phyloP scores from a whole-genome alignment of 2,113 vertebrate genomes.

The Willisornis vidua region DNA sequence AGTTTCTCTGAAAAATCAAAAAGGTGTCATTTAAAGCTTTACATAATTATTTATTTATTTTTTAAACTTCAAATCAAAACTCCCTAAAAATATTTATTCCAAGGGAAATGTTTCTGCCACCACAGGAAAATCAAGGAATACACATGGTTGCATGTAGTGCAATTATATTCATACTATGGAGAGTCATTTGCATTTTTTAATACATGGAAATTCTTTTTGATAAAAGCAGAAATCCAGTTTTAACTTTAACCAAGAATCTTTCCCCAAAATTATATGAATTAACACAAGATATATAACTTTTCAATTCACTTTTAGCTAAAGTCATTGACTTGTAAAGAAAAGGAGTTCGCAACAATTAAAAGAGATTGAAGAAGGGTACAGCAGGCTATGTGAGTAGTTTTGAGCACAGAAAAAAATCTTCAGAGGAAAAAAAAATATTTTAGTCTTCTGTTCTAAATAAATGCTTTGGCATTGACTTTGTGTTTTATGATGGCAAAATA shows the following conservation, averaged over 20 bases:
- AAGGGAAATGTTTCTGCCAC: neutral
- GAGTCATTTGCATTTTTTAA: neutral
- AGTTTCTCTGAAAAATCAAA: constrained; percentile 1
- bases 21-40: neutral
- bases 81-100: neutral
- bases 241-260: neutral
- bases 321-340: neutral
- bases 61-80: neutral
- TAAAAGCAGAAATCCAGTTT: neutral
- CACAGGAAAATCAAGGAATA: neutral
- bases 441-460: neutral
- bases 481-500: neutral
- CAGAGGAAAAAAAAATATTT: neutral
- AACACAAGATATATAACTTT: neutral
- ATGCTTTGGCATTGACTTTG: neutral
- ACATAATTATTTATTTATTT: neutral
- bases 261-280: neutral
- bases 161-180: neutral
- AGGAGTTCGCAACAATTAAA: neutral
- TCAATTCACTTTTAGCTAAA: neutral
- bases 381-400: neutral
- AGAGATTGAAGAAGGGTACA: neutral
- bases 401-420: neutral
- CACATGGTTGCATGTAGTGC: neutral
- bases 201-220: neutral